phyloP scores from a whole-genome alignment of 2,888 invertebrate genomes.

The Strigamia maritima region DNA sequence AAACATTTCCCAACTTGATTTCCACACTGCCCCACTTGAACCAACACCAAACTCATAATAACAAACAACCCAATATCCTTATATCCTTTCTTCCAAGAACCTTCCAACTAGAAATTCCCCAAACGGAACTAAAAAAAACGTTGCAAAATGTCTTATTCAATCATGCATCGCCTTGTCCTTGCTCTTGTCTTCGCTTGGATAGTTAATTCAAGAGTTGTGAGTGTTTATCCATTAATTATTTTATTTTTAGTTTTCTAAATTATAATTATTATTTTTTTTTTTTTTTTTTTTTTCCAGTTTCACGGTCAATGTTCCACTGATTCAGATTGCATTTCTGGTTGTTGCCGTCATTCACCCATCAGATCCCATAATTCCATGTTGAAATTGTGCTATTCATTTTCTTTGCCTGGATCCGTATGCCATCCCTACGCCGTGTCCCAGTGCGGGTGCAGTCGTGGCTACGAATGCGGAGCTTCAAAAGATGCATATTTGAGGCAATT shows the following conservation, averaged over 20 bases:
- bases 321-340: neutral
- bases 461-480: neutral
- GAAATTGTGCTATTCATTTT: neutral
- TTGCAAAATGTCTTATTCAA: neutral
- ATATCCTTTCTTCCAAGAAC: neutral
- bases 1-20: slow-evolving; percentile 38
- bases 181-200: neutral
- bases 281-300: neutral
- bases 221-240: neutral
- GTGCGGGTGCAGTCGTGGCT: neutral
- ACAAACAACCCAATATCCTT: neutral
- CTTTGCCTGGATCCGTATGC: neutral
- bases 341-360: neutral
- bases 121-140: neutral
- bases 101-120: neutral
- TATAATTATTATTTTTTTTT: neutral
- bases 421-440: neutral
- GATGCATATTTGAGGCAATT: neutral
- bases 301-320: neutral
- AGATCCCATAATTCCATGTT: neutral
- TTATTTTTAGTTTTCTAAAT: neutral
- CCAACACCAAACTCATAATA: slow-evolving; percentile 19
- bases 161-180: neutral
- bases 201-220: neutral
- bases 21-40: slow-evolving; percentile 39